Evolutionary conservation across 2,113 vertebrate species (phyloP).

Genomic region (Platysteira castanea): DNA sequence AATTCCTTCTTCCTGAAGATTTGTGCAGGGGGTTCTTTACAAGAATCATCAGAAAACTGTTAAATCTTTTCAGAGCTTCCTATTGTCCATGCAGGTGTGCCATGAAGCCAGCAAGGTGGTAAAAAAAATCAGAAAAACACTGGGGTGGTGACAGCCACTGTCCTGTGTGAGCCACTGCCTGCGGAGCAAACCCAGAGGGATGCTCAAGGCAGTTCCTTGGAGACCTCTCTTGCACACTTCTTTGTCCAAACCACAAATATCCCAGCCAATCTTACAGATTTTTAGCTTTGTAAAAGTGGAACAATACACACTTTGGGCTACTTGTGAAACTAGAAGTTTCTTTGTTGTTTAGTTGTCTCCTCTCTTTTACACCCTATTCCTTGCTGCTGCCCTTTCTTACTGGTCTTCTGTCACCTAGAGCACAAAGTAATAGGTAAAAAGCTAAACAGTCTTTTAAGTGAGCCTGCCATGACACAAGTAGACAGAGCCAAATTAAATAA

Average conservation of each 20-base stretch:
- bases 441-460: fast-evolving
- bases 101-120: background rate
- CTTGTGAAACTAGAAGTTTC: background rate
- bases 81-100: background rate
- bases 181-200: background rate
- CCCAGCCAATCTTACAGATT: background rate
- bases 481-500: background rate
- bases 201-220: background rate
- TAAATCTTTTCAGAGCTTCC: background rate
- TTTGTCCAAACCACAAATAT: background rate
- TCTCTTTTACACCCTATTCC: background rate
- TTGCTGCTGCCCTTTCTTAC: background rate
- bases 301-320: background rate
- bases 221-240: background rate
- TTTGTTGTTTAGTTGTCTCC: background rate
- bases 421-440: background rate
- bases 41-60: background rate
- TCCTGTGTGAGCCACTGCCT: background rate
- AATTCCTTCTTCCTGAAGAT: background rate
- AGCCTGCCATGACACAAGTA: background rate
- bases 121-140: too few species aligned
- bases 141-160: background rate
- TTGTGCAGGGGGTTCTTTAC: background rate
- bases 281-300: background rate
- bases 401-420: background rate